Evolutionary conservation across 1,140 invertebrate species (phyloP), one percentile per base, ranked within the genome.

Genomic region (Drosophila auraria): DNA sequence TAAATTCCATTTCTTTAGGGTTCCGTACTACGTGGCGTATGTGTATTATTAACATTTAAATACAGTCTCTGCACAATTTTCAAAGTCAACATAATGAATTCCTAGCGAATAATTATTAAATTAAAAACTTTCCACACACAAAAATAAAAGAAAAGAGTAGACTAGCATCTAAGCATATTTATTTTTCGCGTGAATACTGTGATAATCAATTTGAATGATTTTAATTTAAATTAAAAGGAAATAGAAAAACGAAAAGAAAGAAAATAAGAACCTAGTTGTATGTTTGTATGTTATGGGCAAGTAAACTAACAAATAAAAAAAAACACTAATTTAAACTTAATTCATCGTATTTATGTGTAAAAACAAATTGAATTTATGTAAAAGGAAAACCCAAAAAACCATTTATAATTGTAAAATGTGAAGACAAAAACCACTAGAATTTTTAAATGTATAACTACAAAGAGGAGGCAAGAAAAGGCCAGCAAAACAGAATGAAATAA

Each of bases 171-270:
- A 87, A 82, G 79, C 63, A 91, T 90, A 90, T 90, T 90, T 90
- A 82, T 91, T 91, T 79, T 78, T 75, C 83, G 84, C 83, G 81
- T 91, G 71, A 91, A 91, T 91, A 91, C 87, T 91, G 87, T 91
- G 87, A 91, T 91, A 91, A 91, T 83, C 83, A 91, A 91, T 78
- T 91, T 89, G 81, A 91, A 91, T 91, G 81, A 91, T 91, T 91
- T 91, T 83, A 83, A 79, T 87, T 80, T 87, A 82, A 81, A 87
- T 63, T 71, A 69, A 62, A 78, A 50, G 15, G 59, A 62, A 63
- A 73, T 51, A 20, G 15, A 62, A 62, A 63, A 73, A 56, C 40
- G 11, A 51, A 64, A 68, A 68, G 25, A 25, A 45, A 45, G 59
- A 73, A 74, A 61, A 65, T 30, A 57, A 59, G 60, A 66, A 58